Evolutionary conservation across 2,888 invertebrate genomes (phyloP).

Genomic region (Lasiommata megera): DNA sequence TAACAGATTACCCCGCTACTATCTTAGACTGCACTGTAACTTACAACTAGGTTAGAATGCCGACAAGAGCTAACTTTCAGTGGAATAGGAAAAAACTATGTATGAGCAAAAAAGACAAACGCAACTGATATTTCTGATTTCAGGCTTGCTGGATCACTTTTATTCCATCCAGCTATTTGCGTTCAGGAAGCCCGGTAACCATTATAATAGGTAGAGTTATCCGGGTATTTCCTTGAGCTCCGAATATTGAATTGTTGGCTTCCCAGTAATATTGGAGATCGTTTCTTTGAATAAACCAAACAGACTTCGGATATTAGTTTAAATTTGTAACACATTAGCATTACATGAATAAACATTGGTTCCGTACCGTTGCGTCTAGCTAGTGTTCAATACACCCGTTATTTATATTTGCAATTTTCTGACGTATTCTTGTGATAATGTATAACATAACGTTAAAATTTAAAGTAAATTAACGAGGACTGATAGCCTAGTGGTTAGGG

Average conservation of each 20-base stretch:
- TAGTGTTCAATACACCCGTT: not conserved
- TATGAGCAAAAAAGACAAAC: too few species aligned
- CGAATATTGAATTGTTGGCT: conserved; percentile 25
- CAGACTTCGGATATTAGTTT: not conserved
- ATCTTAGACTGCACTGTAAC: too few species aligned
- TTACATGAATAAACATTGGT: not conserved
- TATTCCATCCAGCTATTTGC: conserved; percentile 58
- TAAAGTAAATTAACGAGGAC: too few species aligned
- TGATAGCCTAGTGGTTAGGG: too few species aligned
- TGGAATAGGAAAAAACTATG: too few species aligned
- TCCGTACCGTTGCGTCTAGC: too few species aligned
- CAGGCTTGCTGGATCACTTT: conserved; percentile 48
- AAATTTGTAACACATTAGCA: not conserved
- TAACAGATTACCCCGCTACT: too few species aligned
- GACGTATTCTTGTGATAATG: too few species aligned
- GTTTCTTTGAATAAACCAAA: conserved; percentile 14
- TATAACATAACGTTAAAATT: too few species aligned
- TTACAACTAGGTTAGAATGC: too few species aligned
- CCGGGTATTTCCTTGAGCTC: conserved; percentile 19
- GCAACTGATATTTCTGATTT: not conserved
- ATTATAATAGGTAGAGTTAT: conserved; percentile 31
- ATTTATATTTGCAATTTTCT: too few species aligned
- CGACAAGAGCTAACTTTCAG: too few species aligned
- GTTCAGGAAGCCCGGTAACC: conserved; percentile 50
- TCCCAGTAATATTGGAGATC: conserved; percentile 15